Conservation (phyloP, 2,888 invertebrate species). For the Cosmopolites sordidus region DNA sequence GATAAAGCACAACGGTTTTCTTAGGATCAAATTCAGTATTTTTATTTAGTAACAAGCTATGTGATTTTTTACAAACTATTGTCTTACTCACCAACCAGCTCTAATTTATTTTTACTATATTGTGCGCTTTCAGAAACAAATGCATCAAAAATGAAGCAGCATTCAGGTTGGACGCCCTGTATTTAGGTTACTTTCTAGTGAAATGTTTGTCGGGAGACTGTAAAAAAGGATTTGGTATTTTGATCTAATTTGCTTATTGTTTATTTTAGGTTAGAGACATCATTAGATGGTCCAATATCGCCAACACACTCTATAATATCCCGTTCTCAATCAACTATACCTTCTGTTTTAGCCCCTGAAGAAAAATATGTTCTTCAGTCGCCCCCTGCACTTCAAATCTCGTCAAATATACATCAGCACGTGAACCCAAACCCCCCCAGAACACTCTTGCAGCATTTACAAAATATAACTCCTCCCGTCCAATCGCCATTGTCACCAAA, state of each 20-base stretch:
- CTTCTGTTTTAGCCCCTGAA: conserved; percentile 34
- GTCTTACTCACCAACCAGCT: no score
- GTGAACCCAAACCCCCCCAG: conserved; percentile 22
- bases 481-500: conserved; percentile 37
- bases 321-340: conserved; percentile 36
- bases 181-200: no score
- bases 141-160: no score
- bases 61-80: no score
- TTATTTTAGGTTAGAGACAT: conserved; percentile 45
- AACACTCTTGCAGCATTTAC: not conserved
- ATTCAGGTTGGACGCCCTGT: no score
- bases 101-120: no score
- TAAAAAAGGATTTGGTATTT: no score
- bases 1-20: no score
- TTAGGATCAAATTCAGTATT: no score
- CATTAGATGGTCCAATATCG: conserved; percentile 44
- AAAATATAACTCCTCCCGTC: conserved; percentile 4
- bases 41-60: no score
- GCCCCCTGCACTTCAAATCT: conserved; percentile 22
- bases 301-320: conserved; percentile 33
- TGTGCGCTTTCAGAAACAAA: no score
- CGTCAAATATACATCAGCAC: conserved; percentile 3
- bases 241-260: not conserved
- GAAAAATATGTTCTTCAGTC: conserved; percentile 32
- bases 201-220: no score